Evolutionary conservation across 1,140 invertebrate genomes (phyloP).

Genomic region (Lysiphlebus fabarum): DNA sequence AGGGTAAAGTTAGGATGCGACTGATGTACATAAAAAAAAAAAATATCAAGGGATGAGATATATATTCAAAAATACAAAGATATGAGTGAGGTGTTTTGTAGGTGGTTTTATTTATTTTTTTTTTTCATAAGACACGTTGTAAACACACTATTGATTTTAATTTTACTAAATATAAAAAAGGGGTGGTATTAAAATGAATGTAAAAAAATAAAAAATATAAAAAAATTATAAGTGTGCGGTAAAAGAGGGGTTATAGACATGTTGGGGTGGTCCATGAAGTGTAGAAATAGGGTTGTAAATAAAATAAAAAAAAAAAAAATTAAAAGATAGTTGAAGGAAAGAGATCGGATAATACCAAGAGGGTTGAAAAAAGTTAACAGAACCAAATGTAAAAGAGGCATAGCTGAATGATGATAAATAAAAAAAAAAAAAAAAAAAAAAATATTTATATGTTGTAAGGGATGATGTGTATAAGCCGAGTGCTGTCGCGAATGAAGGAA

Average conservation of each 20-base stretch:
- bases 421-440: conserved; percentile 17
- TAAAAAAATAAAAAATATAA: conserved; percentile 24
- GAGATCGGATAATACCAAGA: conserved; percentile 16
- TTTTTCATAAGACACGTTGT: conserved; percentile 47
- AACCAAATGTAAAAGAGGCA: background rate
- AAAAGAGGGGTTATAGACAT: conserved; percentile 4
- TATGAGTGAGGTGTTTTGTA: conserved; percentile 10
- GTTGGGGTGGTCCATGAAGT: conserved; percentile 13
- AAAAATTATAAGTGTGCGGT: conserved; percentile 7
- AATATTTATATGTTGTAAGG: conserved; percentile 16
- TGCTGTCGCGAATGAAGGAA: conserved; percentile 18
- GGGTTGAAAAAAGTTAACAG: conserved; percentile 28
- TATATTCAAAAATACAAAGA: background rate
- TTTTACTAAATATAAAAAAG: conserved; percentile 41
- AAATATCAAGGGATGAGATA: background rate
- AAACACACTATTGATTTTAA: conserved; percentile 58
- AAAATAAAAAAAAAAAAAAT: conserved; percentile 19
- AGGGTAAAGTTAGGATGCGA: conserved; percentile 2
- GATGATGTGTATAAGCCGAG: conserved; percentile 22
- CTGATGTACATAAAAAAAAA: conserved; percentile 2
- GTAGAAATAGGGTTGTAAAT: conserved; percentile 14
- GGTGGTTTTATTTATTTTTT: conserved; percentile 21
- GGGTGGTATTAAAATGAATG: conserved; percentile 16
- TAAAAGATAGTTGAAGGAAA: conserved; percentile 24
- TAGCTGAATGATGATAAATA: no score